These are phyloP conservation scores for Ptyas mucosa DNA, from an alignment of 2,113 vertebrate species.

Conservation along the genomic window DNA sequence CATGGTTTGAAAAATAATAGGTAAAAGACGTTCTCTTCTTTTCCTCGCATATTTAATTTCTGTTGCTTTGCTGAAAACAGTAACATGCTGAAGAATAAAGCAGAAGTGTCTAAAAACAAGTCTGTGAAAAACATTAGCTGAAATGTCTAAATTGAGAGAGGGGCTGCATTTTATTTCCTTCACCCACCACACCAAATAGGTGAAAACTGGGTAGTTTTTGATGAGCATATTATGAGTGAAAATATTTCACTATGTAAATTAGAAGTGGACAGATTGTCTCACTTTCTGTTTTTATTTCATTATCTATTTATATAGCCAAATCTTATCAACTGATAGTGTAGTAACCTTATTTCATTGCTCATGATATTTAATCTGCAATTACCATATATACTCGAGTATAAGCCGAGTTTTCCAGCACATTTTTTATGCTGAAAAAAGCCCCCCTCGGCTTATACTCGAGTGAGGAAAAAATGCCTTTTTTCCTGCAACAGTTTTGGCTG, in stretches of 20 bases:
- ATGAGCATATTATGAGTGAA: neutral
- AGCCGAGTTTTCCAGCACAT: too few species aligned
- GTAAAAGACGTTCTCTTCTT: constrained; percentile 34
- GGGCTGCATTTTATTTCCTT: neutral
- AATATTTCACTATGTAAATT: neutral
- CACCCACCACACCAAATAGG: neutral
- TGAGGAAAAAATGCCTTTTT: too few species aligned
- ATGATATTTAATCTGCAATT: too few species aligned
- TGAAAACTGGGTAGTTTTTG: neutral
- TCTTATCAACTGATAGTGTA: neutral
- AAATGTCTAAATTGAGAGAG: neutral
- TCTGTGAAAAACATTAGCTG: neutral
- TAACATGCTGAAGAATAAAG: neutral
- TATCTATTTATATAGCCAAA: neutral
- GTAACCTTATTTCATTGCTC: neutral
- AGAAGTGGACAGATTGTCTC: neutral
- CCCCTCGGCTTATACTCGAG: too few species aligned
- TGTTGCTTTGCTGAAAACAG: neutral
- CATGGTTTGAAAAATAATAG: constrained; percentile 56
- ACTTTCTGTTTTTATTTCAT: neutral
- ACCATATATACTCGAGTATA: too few species aligned
- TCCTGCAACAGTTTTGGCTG: too few species aligned
- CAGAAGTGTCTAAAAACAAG: neutral
- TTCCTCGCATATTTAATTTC: constrained; percentile 23
- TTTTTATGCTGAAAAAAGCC: too few species aligned